A percentile compares a stretch with the other conserved stretches of the same genome.
phyloP scores from a whole-genome alignment of 1,140 invertebrate species.

The Medauroidea extradentata region DNA sequence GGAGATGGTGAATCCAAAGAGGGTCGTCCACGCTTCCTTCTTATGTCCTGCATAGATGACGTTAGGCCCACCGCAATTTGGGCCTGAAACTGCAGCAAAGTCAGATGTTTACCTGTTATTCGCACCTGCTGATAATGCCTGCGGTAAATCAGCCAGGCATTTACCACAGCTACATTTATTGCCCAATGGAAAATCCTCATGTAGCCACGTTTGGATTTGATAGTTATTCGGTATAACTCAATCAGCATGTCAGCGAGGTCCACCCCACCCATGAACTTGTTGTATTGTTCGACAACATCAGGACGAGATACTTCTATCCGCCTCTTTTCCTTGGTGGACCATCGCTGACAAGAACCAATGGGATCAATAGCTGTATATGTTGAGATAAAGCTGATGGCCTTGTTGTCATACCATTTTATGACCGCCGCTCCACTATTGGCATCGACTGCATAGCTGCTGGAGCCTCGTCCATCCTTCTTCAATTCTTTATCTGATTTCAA shows the following conservation, averaged over 20 bases:
- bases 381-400: slow-evolving; percentile 39
- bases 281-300: slow-evolving; percentile 41
- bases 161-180: slow-evolving; percentile 37
- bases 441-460: too few relatives aligned
- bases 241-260: slow-evolving; percentile 44
- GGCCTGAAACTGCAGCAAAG: slow-evolving; percentile 34
- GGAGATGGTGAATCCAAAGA: not conserved
- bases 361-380: slow-evolving; percentile 36
- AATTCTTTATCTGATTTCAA: slow-evolving; percentile 22
- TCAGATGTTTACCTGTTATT: slow-evolving; percentile 15
- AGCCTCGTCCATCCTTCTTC: too few relatives aligned
- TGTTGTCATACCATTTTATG: slow-evolving; percentile 45
- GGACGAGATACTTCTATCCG: slow-evolving; percentile 38
- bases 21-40: not conserved
- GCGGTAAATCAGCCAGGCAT: slow-evolving; percentile 27
- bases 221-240: slow-evolving; percentile 32
- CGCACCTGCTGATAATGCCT: slow-evolving; percentile 3
- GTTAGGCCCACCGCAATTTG: not conserved
- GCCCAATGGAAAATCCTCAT: slow-evolving; percentile 43
- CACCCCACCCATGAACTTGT: too few relatives aligned
- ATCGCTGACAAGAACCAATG: slow-evolving; percentile 30
- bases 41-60: not conserved
- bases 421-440: slow-evolving; percentile 22
- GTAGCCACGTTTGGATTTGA: slow-evolving; percentile 43
- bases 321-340: slow-evolving; percentile 27